phyloP scores from a whole-genome alignment of 1,140 invertebrate genomes.

The Hydropsyche tenuis region DNA sequence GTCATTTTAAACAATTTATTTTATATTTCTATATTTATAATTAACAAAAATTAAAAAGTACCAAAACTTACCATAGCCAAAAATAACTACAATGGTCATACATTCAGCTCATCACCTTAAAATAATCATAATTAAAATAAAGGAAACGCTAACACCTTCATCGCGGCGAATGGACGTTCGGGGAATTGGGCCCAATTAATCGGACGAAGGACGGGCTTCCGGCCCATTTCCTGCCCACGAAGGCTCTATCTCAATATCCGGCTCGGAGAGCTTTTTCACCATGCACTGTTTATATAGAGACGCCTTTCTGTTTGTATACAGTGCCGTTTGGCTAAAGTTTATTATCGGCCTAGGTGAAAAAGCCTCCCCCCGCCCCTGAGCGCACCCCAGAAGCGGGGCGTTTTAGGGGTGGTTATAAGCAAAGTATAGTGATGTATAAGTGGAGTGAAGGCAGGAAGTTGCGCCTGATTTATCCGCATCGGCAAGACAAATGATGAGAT shows the following conservation, averaged over 20 bases:
- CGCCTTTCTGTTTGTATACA: not conserved
- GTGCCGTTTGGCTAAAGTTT: not conserved
- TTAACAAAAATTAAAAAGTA: too few species aligned
- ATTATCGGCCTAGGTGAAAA: constrained; percentile 7
- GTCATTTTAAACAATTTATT: too few species aligned
- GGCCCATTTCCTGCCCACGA: not conserved
- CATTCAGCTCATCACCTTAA: too few species aligned
- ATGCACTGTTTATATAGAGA: not conserved
- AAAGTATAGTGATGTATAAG: too few species aligned
- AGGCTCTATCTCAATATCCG: constrained; percentile 23
- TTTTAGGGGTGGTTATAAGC: too few species aligned
- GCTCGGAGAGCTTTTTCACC: not conserved
- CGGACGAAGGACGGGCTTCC: constrained; percentile 1
- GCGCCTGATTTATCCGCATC: constrained; percentile 9
- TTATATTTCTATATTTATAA: too few species aligned
- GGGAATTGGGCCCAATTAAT: constrained; percentile 16
- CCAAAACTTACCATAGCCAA: too few species aligned
- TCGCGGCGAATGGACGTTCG: not conserved
- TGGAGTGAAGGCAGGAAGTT: constrained; percentile 1
- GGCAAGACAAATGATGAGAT: constrained; percentile 21
- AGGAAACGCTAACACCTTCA: constrained; percentile 6
- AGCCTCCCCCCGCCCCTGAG: too few species aligned
- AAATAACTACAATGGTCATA: too few species aligned
- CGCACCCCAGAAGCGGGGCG: too few species aligned
- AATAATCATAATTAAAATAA: not conserved